These are phyloP conservation scores for Dunckerocampus dactyliophorus DNA, from an alignment of 2,113 vertebrate genomes.

Conservation along the genomic window DNA sequence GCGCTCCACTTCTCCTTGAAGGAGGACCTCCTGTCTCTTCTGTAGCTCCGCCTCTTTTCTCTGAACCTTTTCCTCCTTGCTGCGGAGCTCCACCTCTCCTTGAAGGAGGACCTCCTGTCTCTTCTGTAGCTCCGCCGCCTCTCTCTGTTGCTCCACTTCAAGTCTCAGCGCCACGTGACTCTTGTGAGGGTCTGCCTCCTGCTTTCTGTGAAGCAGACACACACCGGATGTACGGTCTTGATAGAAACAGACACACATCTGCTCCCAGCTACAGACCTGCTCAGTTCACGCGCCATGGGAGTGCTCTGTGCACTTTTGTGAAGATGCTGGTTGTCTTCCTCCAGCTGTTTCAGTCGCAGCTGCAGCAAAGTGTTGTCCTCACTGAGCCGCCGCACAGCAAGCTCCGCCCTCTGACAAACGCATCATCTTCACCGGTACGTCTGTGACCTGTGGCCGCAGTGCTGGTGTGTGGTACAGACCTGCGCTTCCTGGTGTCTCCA, in stretches of 20 bases:
- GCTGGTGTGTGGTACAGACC: neutral
- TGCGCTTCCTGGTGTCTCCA: neutral
- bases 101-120: neutral
- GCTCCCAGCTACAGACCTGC: neutral
- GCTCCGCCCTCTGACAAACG: slow-evolving; percentile 3
- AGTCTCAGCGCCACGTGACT: too few species aligned
- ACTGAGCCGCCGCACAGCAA: neutral
- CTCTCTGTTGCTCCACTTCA: too few species aligned
- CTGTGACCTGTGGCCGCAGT: neutral
- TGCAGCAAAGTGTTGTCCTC: neutral
- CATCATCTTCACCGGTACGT: neutral
- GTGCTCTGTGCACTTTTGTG: neutral
- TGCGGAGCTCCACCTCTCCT: neutral
- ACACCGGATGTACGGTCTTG: too few species aligned
- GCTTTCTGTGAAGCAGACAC: neutral
- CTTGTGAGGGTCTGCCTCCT: neutral
- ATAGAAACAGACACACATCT: too few species aligned
- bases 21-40: neutral
- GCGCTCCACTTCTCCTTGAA: neutral
- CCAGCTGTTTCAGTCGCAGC: neutral
- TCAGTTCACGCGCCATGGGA: too few species aligned
- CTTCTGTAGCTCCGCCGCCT: neutral
- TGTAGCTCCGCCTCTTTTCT: neutral
- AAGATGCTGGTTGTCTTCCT: neutral
- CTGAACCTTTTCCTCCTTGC: too few species aligned